Evolutionary conservation across 2,888 invertebrate species (phyloP), one percentile per base, ranked within the genome.

Genomic region (Pyrochroa serraticornis): DNA sequence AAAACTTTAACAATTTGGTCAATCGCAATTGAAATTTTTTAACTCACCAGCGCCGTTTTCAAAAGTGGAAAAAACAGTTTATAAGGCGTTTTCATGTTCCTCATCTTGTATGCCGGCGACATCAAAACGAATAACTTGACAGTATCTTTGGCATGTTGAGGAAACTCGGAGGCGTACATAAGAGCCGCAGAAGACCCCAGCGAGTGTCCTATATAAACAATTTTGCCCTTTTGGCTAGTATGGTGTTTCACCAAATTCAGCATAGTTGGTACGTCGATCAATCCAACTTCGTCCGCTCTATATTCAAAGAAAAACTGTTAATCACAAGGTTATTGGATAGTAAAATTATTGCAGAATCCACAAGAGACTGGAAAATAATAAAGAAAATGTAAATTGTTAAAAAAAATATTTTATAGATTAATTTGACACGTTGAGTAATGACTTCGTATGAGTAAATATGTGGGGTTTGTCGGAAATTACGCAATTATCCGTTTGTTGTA

Each of bases 1-100:
- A n/a, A n/a, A n/a, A n/a, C n/a, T n/a, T n/a, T n/a, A n/a, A n/a
- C n/a, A n/a, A n/a, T n/a, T n/a, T n/a, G n/a, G n/a, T n/a, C n/a
- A n/a, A n/a, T n/a, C n/a, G n/a, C n/a, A 22, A 22, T 22, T 22
- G 5, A 22, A 22, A 22, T 22, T 22, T 22, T 22, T 22, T 22
- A 22, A 56, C 56, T 71, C 71, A 83, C 83, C 74, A 84, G 82
- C 10, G 86, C 73, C 30, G 22, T 22, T 22, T 22, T 22, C 22
- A 73, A 81, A 58, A 84, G 84, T 7, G 86, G 87, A 2, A 90
- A 87, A 6, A 92, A 70, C 9, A 86, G 74, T 58, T 83, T 79
- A 33, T 91, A 80, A 0, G 90, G 87, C 55, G 87, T 87, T 64
- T 82, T 82, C 51, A 89, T 78, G 41, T 74, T 68, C 7, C 62